A percentile compares a stretch with the other conserved stretches of the same genome.
phyloP scores from a whole-genome alignment of 2,113 vertebrate species.

The Rissa tridactyla region DNA sequence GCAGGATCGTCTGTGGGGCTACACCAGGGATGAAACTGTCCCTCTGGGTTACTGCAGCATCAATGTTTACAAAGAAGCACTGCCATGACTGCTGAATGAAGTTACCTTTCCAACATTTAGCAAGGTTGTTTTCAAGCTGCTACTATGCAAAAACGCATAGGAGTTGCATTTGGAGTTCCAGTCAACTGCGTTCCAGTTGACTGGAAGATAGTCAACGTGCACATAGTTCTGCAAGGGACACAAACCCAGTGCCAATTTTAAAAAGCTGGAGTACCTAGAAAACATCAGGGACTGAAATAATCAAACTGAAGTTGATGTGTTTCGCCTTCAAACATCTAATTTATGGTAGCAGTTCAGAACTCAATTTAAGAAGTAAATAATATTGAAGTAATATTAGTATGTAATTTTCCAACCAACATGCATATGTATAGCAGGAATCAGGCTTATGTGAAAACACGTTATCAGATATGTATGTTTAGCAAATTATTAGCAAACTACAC shows the following conservation, averaged over 20 bases:
- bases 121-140: background rate
- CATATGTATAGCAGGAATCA: background rate
- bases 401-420: background rate
- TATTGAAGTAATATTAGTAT: background rate
- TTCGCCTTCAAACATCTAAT: background rate
- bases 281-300: background rate
- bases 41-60: background rate
- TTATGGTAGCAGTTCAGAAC: background rate
- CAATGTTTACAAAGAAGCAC: background rate
- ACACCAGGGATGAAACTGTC: background rate
- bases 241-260: background rate
- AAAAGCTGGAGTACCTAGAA: background rate
- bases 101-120: background rate
- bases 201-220: background rate
- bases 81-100: background rate
- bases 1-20: background rate
- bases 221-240: background rate
- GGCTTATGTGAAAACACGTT: background rate
- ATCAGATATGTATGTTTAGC: background rate
- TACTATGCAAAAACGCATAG: background rate
- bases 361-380: background rate
- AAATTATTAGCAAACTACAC: background rate
- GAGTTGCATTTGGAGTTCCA: too few relatives aligned
- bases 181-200: too few relatives aligned
- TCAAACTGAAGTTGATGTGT: background rate